phyloP scores from a whole-genome alignment of 1,140 invertebrate species.

The Bemisia tabaci region DNA sequence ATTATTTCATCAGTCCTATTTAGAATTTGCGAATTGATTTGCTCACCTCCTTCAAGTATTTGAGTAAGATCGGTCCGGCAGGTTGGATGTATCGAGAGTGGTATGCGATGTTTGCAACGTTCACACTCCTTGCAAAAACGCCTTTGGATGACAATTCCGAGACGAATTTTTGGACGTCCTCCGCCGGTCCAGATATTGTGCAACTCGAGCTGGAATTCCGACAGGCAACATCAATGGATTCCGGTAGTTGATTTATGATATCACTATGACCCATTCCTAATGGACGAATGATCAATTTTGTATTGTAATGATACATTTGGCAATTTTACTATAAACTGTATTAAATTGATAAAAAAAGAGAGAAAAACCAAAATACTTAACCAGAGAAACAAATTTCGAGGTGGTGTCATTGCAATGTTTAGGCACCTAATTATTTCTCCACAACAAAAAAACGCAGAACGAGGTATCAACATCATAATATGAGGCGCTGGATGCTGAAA shows the following conservation, averaged over 20 bases:
- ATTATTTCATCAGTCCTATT: too few relatives aligned
- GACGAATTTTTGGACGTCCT: slow-evolving; percentile 32
- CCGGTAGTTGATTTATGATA: slow-evolving; percentile 35
- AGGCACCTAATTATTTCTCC: too few relatives aligned
- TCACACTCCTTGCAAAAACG: slow-evolving; percentile 49
- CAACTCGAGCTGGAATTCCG: slow-evolving; percentile 47
- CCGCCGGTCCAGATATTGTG: slow-evolving; percentile 42
- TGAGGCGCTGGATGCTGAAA: too few relatives aligned
- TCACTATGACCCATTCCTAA: slow-evolving; percentile 41
- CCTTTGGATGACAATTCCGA: slow-evolving; percentile 36
- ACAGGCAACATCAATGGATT: slow-evolving; percentile 49
- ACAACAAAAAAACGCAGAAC: too few relatives aligned
- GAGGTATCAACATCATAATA: too few relatives aligned
- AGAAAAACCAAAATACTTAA: too few relatives aligned
- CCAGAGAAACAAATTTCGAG: too few relatives aligned
- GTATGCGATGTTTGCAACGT: slow-evolving; percentile 60
- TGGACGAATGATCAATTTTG: not conserved
- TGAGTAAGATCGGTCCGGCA: slow-evolving; percentile 50
- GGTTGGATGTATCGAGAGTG: slow-evolving; percentile 61
- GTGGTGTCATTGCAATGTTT: too few relatives aligned
- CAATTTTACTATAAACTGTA: not conserved
- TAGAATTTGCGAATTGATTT: not conserved
- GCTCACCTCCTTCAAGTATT: slow-evolving; percentile 49
- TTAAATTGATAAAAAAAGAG: not conserved
- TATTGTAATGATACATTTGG: not conserved